Percentiles rank a stretch among this genome's conserved stretches.
phyloP scores from a whole-genome alignment of 2,113 vertebrate genomes.

The Rhinolophus sinicus region DNA sequence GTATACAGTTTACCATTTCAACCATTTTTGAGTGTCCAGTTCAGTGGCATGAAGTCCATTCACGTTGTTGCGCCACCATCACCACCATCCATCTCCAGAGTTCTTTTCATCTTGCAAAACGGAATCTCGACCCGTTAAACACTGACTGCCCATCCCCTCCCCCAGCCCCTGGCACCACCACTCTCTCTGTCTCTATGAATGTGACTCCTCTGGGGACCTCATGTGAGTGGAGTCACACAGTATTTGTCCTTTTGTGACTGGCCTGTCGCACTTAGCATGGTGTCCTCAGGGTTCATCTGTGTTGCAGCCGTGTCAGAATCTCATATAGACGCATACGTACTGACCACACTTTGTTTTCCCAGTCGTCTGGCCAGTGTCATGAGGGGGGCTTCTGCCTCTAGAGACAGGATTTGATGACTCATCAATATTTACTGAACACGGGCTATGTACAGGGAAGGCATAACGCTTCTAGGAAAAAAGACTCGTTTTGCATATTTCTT shows the following conservation, averaged over 20 bases:
- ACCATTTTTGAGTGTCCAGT: accelerated
- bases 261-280: accelerated
- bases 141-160: no score
- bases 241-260: not conserved
- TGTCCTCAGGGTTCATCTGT: accelerated
- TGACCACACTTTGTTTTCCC: accelerated
- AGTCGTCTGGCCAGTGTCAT: accelerated
- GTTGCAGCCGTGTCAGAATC: accelerated
- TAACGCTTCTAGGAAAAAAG: not conserved
- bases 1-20: not conserved
- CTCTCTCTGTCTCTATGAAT: accelerated
- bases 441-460: accelerated
- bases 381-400: not conserved
- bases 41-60: not conserved
- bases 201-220: not conserved
- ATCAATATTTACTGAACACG: not conserved
- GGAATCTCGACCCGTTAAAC: not conserved
- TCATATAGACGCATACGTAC: accelerated
- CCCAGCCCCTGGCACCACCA: accelerated
- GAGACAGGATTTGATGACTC: not conserved
- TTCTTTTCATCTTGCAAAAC: not conserved
- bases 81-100: accelerated
- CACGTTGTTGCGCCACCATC: accelerated
- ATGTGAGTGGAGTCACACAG: accelerated
- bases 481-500: not conserved